Base-by-base conservation (phyloP, 1,140 invertebrate species). In the Medauroidea extradentata region DNA sequence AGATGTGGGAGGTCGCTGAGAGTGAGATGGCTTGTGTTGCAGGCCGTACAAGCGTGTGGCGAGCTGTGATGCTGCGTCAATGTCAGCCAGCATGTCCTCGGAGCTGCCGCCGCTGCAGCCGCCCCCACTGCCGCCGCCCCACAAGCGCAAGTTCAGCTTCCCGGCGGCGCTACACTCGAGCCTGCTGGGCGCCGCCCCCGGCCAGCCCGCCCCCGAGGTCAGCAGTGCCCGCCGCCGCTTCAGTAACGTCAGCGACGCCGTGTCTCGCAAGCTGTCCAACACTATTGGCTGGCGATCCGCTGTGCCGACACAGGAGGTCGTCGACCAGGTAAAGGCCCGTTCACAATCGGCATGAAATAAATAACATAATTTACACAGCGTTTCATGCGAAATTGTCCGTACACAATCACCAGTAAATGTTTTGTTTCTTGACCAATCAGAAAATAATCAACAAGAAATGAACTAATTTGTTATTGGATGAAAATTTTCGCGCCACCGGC, bases 231-330 rank as follows among this genome's bases (percentile, higher is more conserved):
- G 81, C 18, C 73, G 86, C 42, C 72, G 85, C 39, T 80, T 88
- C 46, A 87, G 85, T 67, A 87, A 87, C 65, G 85, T 88, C 9
- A 82, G 85, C 63, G 85, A 86, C 68, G 85, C 80, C 1, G 84
- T 88, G 1, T 78, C 82, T 2, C 71, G 86, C 34, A 88, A 88
- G 65, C 71, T 89, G 21, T 87, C 85, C 16, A 81, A 82, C n/a
- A 85, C 84, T 0, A 85, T 87, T 39, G 84, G 85, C 7, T 88
- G 85, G 85, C 76, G 83, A 52, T 76, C 78, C 2, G 71, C 75
- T 4, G 70, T 78, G 29, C 79, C 82, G 8, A 73, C 80, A 0
- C 78, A 83, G 59, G 78, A 85, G 44, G 80, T 83, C 1, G 78
- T 83, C 2, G 72, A 78, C 3, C 78, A 79, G 67, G 29, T 34